phyloP scores from a whole-genome alignment of 2,113 vertebrate genomes.

The Cyrtonyx montezumae region DNA sequence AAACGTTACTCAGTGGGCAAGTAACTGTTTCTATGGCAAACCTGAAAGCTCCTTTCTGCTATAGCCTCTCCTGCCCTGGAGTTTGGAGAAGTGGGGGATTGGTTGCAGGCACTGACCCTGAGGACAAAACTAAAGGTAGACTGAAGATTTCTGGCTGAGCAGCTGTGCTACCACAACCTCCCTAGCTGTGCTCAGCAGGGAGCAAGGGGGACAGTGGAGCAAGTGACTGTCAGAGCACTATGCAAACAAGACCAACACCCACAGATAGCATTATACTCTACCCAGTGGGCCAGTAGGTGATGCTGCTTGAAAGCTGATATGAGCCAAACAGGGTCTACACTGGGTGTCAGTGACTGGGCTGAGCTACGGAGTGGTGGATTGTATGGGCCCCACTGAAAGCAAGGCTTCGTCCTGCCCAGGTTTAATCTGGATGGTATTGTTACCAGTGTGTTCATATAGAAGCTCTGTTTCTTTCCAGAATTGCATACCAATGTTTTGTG shows the following conservation, averaged over 20 bases:
- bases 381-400: background rate
- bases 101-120: background rate
- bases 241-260: background rate
- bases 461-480: background rate
- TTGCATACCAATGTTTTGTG: background rate
- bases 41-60: background rate
- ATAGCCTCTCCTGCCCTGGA: background rate
- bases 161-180: background rate
- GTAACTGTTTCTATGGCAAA: background rate
- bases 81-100: background rate
- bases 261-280: background rate
- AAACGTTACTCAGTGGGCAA: background rate
- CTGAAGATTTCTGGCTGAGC: background rate
- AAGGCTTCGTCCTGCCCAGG: background rate
- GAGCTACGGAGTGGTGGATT: background rate
- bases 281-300: background rate
- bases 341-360: background rate
- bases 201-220: background rate
- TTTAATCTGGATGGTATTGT: background rate
- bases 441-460: background rate
- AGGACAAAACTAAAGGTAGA: rapidly evolving
- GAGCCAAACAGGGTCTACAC: background rate
- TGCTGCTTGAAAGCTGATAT: background rate
- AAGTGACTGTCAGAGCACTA: background rate
- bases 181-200: background rate